Base-by-base conservation (phyloP, 2,113 vertebrate species). In the Sceloporus undulatus region DNA sequence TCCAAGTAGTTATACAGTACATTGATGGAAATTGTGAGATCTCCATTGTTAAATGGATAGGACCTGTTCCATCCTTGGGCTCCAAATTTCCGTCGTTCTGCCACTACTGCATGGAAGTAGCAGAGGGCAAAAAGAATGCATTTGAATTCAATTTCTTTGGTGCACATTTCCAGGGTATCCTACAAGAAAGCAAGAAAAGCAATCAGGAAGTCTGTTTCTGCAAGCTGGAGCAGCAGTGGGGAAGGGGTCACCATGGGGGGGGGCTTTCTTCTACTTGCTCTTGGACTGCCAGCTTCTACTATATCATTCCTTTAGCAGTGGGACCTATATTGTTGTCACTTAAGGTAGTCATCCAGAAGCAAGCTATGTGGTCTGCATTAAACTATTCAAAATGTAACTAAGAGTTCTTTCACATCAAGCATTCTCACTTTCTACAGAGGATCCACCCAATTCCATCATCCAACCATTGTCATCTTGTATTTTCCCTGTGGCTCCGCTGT, bases 1-100 rank as follows among this genome's bases (percentile, higher is more conserved):
- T 97, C 97, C 91, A 97, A 93, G 89, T 97, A 97, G 70, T 97
- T 97, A 87, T 91, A 95, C 4, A 97, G 96, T 52, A 97, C 94
- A 0, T 94, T 96, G 10, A 96, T 77, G 0, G 96, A 97, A 80
- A 97, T 96, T 81, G 96, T 97, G 54, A 97, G 95, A 92, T 97
- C 97, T 0, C 96, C 93, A 0, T 93, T 97, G 93, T 96, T 97
- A 94, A 97, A 97, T 84, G 97, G 97, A 82, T 97, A 97, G 0
- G 95, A 70, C 56, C 96, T 87, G 88, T 97, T 97, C 97, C 97
- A 97, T 85, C 97, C 97, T 89, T 97, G 96, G 4, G 97, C 78
- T 0, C 97, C 97, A 0, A 97, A 97, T 90, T 97, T 97, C 85
- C 96, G 95, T 88, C 97, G 91, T 92, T 97, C 97, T 0, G 96